Evolutionary conservation across 2,888 invertebrate genomes (phyloP).

Genomic region (Phalangium opilio): DNA sequence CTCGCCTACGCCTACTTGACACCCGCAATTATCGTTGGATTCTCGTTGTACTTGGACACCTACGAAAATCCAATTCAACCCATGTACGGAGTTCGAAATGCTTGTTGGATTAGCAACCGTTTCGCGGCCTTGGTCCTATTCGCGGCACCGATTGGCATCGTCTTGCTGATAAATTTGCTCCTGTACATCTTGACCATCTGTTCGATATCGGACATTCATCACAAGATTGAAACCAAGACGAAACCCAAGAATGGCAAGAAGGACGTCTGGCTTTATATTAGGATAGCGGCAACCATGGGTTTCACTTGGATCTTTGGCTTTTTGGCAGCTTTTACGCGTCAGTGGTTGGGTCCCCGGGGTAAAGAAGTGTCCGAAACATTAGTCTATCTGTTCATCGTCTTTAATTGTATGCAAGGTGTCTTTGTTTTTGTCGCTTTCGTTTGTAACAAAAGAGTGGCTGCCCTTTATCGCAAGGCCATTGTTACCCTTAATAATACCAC

Average conservation of each 20-base stretch:
- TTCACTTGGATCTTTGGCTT: slow-evolving; percentile 25
- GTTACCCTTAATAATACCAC: neutral
- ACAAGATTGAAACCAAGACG: slow-evolving; percentile 5
- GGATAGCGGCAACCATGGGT: slow-evolving; percentile 24
- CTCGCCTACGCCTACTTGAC: slow-evolving; percentile 29
- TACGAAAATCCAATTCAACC: slow-evolving; percentile 13
- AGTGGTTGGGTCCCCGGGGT: slow-evolving; percentile 7
- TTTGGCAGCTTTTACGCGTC: slow-evolving; percentile 15
- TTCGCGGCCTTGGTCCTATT: slow-evolving; percentile 21
- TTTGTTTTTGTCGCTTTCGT: slow-evolving; percentile 24
- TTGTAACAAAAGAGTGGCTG: slow-evolving; percentile 18
- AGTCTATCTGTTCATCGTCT: slow-evolving; percentile 22
- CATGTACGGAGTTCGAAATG: slow-evolving; percentile 18
- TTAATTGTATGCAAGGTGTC: slow-evolving; percentile 23
- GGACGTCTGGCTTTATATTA: slow-evolving; percentile 21
- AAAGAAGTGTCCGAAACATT: slow-evolving; percentile 9
- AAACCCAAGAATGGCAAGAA: slow-evolving; percentile 11
- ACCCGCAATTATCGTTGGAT: slow-evolving; percentile 27
- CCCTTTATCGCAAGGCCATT: slow-evolving; percentile 9
- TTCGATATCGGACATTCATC: slow-evolving; percentile 17
- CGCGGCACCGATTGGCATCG: slow-evolving; percentile 20
- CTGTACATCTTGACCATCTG: slow-evolving; percentile 22
- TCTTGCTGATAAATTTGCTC: slow-evolving; percentile 21
- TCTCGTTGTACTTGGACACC: slow-evolving; percentile 27
- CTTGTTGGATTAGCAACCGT: slow-evolving; percentile 23